phyloP scores from a whole-genome alignment of 2,797 vertebrate species.

The Micropoecilia bifurca region DNA sequence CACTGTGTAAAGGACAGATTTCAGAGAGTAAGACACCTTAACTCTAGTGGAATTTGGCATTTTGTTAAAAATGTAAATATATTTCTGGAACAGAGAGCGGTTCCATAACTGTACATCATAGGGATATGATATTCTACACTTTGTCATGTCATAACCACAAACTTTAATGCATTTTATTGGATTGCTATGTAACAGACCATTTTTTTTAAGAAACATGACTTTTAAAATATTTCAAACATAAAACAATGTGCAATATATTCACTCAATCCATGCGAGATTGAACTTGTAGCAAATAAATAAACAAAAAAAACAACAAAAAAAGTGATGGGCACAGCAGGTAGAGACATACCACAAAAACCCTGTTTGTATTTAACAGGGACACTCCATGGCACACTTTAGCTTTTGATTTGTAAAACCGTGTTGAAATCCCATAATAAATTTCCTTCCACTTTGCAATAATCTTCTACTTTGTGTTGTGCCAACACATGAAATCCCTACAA shows the following conservation, averaged over 20 bases:
- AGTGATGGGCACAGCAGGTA: neutral
- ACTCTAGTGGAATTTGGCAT: slow-evolving; percentile 26
- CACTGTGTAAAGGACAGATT: slow-evolving; percentile 28
- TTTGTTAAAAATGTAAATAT: slow-evolving; percentile 9
- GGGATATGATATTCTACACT: neutral
- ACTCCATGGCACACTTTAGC: neutral
- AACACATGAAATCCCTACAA: neutral
- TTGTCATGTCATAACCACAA: neutral
- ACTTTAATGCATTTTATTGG: neutral
- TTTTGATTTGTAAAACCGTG: neutral
- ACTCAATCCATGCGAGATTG: neutral
- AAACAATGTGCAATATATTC: neutral
- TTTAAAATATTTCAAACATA: neutral
- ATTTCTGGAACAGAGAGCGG: neutral
- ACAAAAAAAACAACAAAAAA: too few relatives aligned
- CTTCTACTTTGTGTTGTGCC: neutral
- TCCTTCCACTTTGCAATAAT: neutral
- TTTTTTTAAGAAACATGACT: neutral
- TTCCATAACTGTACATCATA: neutral
- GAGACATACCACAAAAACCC: neutral
- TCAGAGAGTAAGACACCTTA: slow-evolving; percentile 24
- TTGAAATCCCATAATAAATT: neutral
- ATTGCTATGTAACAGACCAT: neutral
- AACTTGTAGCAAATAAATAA: too few relatives aligned
- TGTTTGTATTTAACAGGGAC: neutral